Conservation (phyloP, 2,113 vertebrate genomes). For the Muntiacus reevesi region DNA sequence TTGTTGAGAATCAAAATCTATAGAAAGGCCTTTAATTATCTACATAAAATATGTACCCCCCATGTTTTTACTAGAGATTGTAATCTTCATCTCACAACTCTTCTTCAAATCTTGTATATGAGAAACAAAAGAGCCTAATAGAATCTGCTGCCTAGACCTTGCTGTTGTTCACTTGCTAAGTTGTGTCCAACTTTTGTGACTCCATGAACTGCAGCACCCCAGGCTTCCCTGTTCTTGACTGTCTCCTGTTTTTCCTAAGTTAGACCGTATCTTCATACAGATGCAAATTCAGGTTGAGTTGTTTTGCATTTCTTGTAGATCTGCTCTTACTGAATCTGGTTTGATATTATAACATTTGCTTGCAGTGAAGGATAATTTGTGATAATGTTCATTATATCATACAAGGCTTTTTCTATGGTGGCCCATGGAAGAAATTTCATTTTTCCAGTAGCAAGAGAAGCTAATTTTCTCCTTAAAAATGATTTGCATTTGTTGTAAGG, state of each 20-base stretch:
- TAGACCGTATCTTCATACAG: background rate
- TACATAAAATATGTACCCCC: background rate
- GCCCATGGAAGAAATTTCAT: background rate
- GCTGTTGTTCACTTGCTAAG: background rate
- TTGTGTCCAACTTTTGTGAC: background rate
- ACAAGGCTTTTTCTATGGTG: background rate
- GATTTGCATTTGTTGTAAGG: background rate
- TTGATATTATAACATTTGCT: background rate
- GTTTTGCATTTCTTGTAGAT: background rate
- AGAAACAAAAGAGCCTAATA: background rate
- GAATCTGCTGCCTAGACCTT: background rate
- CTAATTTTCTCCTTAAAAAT: background rate
- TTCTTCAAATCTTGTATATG: background rate
- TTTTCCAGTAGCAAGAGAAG: background rate
- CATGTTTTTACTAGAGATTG: background rate
- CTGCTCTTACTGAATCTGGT: background rate
- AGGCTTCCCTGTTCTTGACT: background rate
- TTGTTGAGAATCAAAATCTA: background rate
- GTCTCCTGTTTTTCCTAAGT: background rate
- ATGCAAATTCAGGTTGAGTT: background rate
- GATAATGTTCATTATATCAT: background rate
- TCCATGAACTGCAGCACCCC: background rate
- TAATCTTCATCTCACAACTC: background rate
- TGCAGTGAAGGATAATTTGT: background rate
- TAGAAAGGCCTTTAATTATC: background rate